These are phyloP conservation scores for Strix occidentalis DNA, from an alignment of 2,797 vertebrate genomes.

Conservation along the genomic window DNA sequence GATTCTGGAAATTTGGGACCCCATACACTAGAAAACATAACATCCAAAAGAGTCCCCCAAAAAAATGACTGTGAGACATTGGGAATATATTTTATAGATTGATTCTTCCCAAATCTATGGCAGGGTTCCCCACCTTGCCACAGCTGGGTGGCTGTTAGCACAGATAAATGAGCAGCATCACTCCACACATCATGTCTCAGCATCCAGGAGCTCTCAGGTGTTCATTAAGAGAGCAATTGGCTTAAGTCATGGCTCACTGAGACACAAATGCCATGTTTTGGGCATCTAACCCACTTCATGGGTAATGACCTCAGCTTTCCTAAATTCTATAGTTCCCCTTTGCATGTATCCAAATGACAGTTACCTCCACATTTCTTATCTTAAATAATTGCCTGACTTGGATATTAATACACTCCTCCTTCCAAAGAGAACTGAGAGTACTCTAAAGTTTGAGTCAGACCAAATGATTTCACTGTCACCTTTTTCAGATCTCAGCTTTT, in stretches of 20 bases:
- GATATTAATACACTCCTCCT: background rate
- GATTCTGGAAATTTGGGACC: background rate
- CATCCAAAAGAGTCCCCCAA: fast-evolving
- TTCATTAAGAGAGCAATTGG: background rate
- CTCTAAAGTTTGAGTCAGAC: background rate
- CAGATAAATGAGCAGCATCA: fast-evolving
- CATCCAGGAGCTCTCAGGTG: background rate
- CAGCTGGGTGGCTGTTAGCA: background rate
- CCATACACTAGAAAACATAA: background rate
- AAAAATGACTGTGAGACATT: background rate
- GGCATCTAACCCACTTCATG: background rate
- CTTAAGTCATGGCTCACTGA: background rate
- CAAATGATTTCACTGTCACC: background rate
- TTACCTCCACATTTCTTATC: background rate
- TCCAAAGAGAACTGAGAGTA: background rate
- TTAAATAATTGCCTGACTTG: background rate
- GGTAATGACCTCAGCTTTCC: background rate
- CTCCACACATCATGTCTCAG: fast-evolving
- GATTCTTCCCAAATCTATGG: background rate
- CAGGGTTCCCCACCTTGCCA: background rate
- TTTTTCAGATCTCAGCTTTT: background rate
- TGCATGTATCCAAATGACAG: background rate
- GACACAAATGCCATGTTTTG: background rate
- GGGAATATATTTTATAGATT: background rate
- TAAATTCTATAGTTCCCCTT: background rate